A percentile compares a stretch with the other conserved stretches of the same genome.
Evolutionary conservation across 1,140 invertebrate species (phyloP).

Genomic region (Ectropis grisescens): DNA sequence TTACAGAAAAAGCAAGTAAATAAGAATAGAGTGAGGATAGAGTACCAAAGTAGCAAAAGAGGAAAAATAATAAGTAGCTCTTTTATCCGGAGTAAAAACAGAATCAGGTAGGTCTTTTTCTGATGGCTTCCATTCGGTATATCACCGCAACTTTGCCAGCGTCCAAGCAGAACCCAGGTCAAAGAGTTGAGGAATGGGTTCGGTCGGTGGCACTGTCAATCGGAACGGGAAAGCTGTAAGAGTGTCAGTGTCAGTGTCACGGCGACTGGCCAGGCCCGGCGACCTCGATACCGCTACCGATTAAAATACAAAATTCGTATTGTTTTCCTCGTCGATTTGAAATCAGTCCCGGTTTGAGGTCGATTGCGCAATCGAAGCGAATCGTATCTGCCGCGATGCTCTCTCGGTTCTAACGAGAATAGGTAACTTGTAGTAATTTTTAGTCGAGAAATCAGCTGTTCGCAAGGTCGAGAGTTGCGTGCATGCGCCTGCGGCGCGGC

Average conservation of each 20-base stretch:
- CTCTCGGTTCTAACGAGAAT: constrained; percentile 5
- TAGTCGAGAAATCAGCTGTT: constrained; percentile 26
- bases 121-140: too few relatives aligned
- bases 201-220: too few relatives aligned
- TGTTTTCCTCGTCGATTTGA: constrained; percentile 25
- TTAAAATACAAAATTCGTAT: constrained; percentile 16
- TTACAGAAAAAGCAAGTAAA: too few relatives aligned
- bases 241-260: constrained; percentile 16
- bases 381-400: constrained; percentile 10
- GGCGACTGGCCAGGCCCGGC: constrained; percentile 7
- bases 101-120: too few relatives aligned
- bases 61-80: too few relatives aligned
- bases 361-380: constrained; percentile 20
- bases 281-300: constrained; percentile 11
- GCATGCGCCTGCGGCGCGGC: too few relatives aligned
- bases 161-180: too few relatives aligned
- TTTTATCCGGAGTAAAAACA: too few relatives aligned
- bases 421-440: constrained; percentile 3
- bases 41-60: too few relatives aligned
- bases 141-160: too few relatives aligned
- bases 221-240: constrained; percentile 1
- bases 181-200: too few relatives aligned
- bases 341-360: constrained; percentile 19
- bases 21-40: too few relatives aligned
- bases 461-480: constrained; percentile 21